Percentiles rank a stretch among this genome's conserved stretches.
These are phyloP conservation scores for Ariolimax columbianus DNA, from an alignment of 2,888 invertebrate genomes.

Conservation along the genomic window DNA sequence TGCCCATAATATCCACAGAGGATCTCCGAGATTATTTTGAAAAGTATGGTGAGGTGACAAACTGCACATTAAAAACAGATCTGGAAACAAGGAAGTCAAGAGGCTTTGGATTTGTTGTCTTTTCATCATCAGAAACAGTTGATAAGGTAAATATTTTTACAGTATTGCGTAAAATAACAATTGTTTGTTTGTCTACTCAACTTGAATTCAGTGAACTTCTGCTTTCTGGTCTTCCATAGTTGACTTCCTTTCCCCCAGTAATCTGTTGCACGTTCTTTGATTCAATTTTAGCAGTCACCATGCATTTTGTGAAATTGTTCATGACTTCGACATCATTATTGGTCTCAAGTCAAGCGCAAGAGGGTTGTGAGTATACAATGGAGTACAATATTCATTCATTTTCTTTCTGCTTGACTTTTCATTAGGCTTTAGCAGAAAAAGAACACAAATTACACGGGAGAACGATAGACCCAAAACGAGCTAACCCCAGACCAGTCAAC, in stretches of 20 bases:
- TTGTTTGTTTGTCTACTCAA: background rate
- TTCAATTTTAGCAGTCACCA: background rate
- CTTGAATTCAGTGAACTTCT: too few species aligned
- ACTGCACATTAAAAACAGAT: slow-evolving; percentile 97
- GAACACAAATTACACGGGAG: slow-evolving; percentile 93
- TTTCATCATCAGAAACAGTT: slow-evolving; percentile 90
- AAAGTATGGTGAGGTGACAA: slow-evolving; percentile 94
- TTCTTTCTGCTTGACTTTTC: background rate
- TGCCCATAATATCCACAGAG: slow-evolving; percentile 85
- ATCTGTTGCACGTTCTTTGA: too few species aligned
- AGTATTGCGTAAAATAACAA: background rate
- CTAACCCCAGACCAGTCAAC: slow-evolving; percentile 85
- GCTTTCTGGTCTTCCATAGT: too few species aligned
- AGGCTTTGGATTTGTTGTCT: slow-evolving; percentile 98
- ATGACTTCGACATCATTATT: background rate
- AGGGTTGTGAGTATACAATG: background rate
- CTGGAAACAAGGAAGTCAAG: slow-evolving; percentile 95
- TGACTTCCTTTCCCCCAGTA: too few species aligned
- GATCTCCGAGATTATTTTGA: slow-evolving; percentile 96
- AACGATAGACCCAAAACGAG: slow-evolving; percentile 96
- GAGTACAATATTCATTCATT: background rate
- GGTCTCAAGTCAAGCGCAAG: too few species aligned
- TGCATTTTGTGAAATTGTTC: background rate
- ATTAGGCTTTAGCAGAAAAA: slow-evolving; percentile 67
- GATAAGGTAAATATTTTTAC: slow-evolving; percentile 86